Percentiles rank a stretch among this genome's conserved stretches.
phyloP scores from a whole-genome alignment of 2,888 invertebrate species.

The Leptura quadrifasciata region DNA sequence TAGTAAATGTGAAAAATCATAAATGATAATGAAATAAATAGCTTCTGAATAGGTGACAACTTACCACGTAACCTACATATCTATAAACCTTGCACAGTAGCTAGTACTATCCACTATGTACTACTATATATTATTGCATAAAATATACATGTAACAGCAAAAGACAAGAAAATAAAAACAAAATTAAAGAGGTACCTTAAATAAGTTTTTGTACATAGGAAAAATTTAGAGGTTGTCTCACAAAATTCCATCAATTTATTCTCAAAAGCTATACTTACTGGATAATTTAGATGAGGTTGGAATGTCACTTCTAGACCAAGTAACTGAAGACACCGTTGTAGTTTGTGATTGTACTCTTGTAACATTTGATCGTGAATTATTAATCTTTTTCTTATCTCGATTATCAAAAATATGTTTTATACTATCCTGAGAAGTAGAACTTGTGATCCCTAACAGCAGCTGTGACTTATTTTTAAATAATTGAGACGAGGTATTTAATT shows the following conservation, averaged over 20 bases:
- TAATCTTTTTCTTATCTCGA: constrained; percentile 53
- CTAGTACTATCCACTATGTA: too few species aligned
- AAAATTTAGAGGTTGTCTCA: neutral
- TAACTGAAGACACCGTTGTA: constrained; percentile 62
- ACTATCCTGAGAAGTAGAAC: constrained; percentile 63
- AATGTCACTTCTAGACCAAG: constrained; percentile 66
- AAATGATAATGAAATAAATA: too few species aligned
- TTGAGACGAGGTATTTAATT: constrained; percentile 53
- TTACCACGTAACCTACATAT: too few species aligned
- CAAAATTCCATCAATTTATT: neutral
- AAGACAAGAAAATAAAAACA: too few species aligned
- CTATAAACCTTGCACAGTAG: too few species aligned
- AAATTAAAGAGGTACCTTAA: too few species aligned
- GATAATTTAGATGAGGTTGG: constrained; percentile 60
- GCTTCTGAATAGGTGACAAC: too few species aligned
- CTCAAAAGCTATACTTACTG: constrained; percentile 50
- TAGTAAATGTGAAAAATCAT: too few species aligned
- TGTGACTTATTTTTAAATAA: constrained; percentile 50
- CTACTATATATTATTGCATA: too few species aligned
- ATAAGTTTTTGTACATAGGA: too few species aligned
- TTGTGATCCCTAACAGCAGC: constrained; percentile 59
- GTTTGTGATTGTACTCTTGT: constrained; percentile 56
- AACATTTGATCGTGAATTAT: constrained; percentile 46
- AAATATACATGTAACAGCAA: too few species aligned
- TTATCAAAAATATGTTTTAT: constrained; percentile 63